phyloP scores from a whole-genome alignment of 2,888 invertebrate species.

The Anoplius nigerrimus region DNA sequence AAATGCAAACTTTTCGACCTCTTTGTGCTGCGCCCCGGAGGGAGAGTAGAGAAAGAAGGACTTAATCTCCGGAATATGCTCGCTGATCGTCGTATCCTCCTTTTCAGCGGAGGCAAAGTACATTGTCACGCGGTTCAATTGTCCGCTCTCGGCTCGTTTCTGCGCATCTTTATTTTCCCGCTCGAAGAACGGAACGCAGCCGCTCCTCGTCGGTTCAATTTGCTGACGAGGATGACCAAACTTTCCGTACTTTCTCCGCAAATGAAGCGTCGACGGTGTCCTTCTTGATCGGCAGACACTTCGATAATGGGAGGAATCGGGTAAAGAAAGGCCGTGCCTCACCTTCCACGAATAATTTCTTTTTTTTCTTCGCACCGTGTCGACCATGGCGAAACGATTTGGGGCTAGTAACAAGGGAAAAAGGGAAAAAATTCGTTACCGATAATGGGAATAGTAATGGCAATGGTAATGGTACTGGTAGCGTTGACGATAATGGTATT shows the following conservation, averaged over 20 bases:
- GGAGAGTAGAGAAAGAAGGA: constrained; percentile 37
- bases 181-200: background rate
- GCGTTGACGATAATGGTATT: background rate
- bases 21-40: constrained; percentile 10
- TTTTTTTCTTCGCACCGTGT: background rate
- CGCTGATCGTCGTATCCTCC: constrained; percentile 28
- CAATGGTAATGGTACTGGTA: background rate
- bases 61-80: constrained; percentile 10
- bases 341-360: background rate
- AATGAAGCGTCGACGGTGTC: too few relatives aligned
- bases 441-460: background rate
- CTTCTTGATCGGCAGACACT: too few relatives aligned
- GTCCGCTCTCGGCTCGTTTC: constrained; percentile 15
- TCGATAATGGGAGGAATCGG: too few relatives aligned
- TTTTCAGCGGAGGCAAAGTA: constrained; percentile 24
- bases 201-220: constrained; percentile 38
- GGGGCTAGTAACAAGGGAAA: background rate
- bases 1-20: constrained; percentile 20
- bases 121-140: constrained; percentile 42
- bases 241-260: constrained; percentile 53
- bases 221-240: constrained; percentile 51
- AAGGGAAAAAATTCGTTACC: background rate
- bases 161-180: constrained; percentile 12
- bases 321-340: background rate
- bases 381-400: background rate